These are phyloP conservation scores for Fundulus diaphanus DNA, from an alignment of 2,797 vertebrate genomes.

Conservation along the genomic window DNA sequence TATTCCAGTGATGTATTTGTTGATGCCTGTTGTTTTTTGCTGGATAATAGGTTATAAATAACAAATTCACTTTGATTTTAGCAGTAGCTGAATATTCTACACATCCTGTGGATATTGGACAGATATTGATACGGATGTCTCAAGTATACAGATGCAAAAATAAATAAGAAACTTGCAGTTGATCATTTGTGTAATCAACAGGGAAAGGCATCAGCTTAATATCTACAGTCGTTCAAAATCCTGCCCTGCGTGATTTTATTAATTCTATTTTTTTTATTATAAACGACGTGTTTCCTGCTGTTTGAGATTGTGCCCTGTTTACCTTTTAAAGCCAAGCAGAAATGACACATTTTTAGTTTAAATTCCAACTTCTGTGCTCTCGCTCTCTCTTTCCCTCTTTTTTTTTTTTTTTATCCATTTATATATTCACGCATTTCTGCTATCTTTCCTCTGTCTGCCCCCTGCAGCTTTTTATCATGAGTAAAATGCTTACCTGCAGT, in stretches of 20 bases:
- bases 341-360: background rate
- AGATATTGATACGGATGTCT: background rate
- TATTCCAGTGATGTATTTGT: background rate
- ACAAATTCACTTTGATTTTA: too few relatives aligned
- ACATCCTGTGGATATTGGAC: too few relatives aligned
- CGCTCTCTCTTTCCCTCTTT: background rate
- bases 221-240: background rate
- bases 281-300: background rate
- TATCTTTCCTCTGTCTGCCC: conserved; percentile 2
- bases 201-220: conserved; percentile 1
- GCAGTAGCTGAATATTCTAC: too few relatives aligned
- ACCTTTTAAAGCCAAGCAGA: background rate
- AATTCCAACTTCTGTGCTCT: background rate
- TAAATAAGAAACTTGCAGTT: background rate
- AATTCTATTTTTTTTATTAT: background rate
- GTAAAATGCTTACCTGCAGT: conserved; percentile 8
- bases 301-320: background rate
- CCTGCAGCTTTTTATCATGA: conserved; percentile 10
- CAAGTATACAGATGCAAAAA: background rate
- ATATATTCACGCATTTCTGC: background rate
- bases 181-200: background rate
- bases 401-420: background rate
- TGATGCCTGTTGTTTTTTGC: background rate
- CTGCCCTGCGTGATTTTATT: background rate
- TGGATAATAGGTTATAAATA: too few relatives aligned